Conservation (phyloP, 2,113 vertebrate species). For the Mobula birostris region DNA sequence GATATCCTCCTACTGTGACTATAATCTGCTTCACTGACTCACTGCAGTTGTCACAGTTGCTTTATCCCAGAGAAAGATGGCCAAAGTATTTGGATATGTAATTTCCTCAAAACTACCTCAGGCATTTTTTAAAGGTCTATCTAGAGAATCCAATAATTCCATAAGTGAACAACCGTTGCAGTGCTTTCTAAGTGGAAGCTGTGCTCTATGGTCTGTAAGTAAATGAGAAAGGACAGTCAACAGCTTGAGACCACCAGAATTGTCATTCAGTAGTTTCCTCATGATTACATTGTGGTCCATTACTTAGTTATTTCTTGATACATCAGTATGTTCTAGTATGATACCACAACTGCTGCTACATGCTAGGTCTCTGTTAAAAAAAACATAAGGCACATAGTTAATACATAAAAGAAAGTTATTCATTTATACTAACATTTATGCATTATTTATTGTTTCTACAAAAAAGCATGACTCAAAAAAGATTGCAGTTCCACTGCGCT, state of each 20-base stretch:
- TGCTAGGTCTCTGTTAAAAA: background rate
- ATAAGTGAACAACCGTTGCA: background rate
- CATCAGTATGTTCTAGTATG: background rate
- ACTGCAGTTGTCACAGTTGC: background rate
- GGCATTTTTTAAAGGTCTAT: background rate
- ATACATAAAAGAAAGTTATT: background rate
- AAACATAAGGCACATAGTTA: background rate
- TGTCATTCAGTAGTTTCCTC: background rate
- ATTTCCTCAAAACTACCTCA: background rate
- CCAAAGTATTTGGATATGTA: background rate
- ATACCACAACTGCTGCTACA: background rate
- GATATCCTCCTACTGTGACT: background rate
- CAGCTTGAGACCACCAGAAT: background rate
- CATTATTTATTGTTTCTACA: background rate
- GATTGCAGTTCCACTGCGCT: too few relatives aligned
- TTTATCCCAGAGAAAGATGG: background rate
- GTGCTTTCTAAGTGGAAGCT: background rate
- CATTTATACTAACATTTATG: background rate
- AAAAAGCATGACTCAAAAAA: too few relatives aligned
- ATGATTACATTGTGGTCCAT: background rate
- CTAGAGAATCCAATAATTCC: background rate
- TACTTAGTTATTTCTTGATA: background rate
- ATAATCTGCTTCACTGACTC: background rate
- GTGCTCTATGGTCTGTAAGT: background rate
- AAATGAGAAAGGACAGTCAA: background rate